Evolutionary conservation across 2,113 vertebrate species (phyloP), one percentile per base, ranked within the genome.

Genomic region (Oreochromis spilurus): DNA sequence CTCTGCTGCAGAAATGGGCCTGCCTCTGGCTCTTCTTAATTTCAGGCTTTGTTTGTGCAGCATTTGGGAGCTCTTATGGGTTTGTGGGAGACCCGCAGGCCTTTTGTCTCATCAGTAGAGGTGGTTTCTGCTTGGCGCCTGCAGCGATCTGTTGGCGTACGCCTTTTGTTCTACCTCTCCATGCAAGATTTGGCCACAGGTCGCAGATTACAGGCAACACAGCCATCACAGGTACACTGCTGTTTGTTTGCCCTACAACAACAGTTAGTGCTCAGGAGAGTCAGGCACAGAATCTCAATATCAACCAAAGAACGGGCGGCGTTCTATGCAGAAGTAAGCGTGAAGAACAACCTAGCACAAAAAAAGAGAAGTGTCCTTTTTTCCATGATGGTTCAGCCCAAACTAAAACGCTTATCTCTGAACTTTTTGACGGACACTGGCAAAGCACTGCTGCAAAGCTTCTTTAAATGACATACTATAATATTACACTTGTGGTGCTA

Each of bases 21-120:
- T 84, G 95, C 96, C 94, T 92, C 91, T 83, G 92, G 96, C 95
- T 92, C 92, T 88, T 92, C 94, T 93, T 95, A 95, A 96, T 96
- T 96, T 92, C 93, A 94, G 93, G 92, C 94, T 96, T 95, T 97
- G 95, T 96, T 96, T 96, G 94, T 82, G 91, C 81, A 62, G 91
- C 54, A 82, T 88, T 81, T 62, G 91, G 93, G 93, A 91, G 92
- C 93, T 94, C 95, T 93, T 89, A 85, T 89, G 93, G 93, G 95
- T 93, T 95, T 72, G 81, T 86, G 85, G 86, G 91, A 91, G 91
- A 94, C 95, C 96, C 87, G 91, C 91, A 89, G 96, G 95, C 93
- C 94, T 94, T 95, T 94, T 94, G 94, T 96, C 91, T 96, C 94
- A 91, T 93, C 95, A 81, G 88, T 84, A 82, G 91, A 94, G 87